Conservation (phyloP, 1,140 invertebrate genomes). For the Eurytemora carolleeae region DNA sequence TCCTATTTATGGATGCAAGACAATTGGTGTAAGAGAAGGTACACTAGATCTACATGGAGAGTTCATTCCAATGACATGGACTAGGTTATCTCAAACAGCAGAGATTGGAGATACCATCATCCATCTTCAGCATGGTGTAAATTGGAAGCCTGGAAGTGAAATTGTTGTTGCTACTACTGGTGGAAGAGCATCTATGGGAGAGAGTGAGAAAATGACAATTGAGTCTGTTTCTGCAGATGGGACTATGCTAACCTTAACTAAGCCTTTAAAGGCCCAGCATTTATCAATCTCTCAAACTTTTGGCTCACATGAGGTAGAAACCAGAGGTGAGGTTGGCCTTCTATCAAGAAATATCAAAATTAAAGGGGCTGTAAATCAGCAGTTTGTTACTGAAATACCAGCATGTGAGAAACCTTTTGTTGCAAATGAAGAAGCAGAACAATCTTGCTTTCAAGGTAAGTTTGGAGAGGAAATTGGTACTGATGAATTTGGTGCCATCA, state of each 20-base stretch:
- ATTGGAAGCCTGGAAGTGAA: conserved; percentile 16
- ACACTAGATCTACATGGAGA: conserved; percentile 17
- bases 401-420: conserved; percentile 11
- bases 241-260: conserved; percentile 14
- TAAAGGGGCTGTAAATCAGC: conserved; percentile 14
- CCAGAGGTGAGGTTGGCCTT: conserved; percentile 17
- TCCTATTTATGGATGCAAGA: conserved; percentile 16
- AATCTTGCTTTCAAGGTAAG: conserved; percentile 17
- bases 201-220: conserved; percentile 16
- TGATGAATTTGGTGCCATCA: conserved; percentile 16
- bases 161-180: conserved; percentile 18
- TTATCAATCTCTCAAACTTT: conserved; percentile 16
- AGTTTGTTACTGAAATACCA: conserved; percentile 12
- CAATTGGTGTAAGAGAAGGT: conserved; percentile 16
- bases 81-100: conserved; percentile 13
- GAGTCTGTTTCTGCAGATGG: conserved; percentile 16
- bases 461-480: conserved; percentile 17
- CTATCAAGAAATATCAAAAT: conserved; percentile 17
- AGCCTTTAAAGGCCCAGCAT: conserved; percentile 15
- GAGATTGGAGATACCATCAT: conserved; percentile 8
- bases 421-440: not conserved
- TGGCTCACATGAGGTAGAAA: conserved; percentile 12
- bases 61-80: conserved; percentile 15
- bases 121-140: conserved; percentile 13
- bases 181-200: conserved; percentile 14